Base-by-base conservation (phyloP, 2,888 invertebrate species). In the Pyrrhia umbra region DNA sequence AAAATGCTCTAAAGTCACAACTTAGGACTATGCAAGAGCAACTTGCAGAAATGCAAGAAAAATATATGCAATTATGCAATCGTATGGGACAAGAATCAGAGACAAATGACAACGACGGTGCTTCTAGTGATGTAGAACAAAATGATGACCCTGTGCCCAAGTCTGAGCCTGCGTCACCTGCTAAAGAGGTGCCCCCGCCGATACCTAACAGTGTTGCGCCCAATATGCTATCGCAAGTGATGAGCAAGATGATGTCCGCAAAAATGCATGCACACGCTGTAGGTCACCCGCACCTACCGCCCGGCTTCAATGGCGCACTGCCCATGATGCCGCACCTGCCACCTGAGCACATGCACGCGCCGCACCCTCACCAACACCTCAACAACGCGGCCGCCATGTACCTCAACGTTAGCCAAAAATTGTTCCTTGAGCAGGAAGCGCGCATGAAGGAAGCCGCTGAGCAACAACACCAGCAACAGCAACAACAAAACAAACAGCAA, bases 21-120 rank as follows among this genome's bases (percentile, higher is more conserved):
- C 93, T 98, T 82, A 96, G 98, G 82, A 97, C 97, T 65, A 97
- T 98, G 96, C 98, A 98, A 93, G 97, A 98, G 85, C 98, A 98
- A 91, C 93, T 98, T 65, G 98, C 98, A 10, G 97, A 97, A 88
- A 98, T 98, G 97, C 98, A 98, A 94, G 97, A 98, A 86, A 97
- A 98, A 88, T 98, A 98, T 91, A 96, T 97, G 88, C 97, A 98
- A 91, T 93, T 98, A 83, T 97, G 98, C 88, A 98, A 97, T 84
- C 96, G 97, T 79, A 97, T 98, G 96, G 98, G 98, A 81, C 97
- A 97, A 83, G 96, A 96, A 74, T 96, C 97, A 0, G 97, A 97
- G 82, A 97, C 97, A 78, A 96, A 96, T 80, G 97, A 97, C 85
- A 96, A 97, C 47, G 97, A 97, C 79, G 97, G 97, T 87, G 96